Evolutionary conservation across 2,797 vertebrate species (phyloP).

Genomic region (Siniperca undulata): DNA sequence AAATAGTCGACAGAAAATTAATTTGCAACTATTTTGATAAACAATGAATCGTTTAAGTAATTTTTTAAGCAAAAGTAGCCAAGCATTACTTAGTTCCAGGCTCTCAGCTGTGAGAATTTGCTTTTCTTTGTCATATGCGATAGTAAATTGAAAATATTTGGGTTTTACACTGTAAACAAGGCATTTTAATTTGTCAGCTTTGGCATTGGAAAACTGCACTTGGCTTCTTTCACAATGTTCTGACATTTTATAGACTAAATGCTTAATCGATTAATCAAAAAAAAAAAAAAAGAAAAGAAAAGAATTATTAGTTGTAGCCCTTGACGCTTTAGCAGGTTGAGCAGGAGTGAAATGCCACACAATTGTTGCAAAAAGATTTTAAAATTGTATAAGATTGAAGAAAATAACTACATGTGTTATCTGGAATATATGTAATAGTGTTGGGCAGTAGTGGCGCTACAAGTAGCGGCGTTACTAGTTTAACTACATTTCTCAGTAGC

Average conservation of each 20-base stretch:
- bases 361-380: neutral
- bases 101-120: neutral
- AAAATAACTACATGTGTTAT: neutral
- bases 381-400: neutral
- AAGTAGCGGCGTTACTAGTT: no score
- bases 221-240: neutral
- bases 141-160: neutral
- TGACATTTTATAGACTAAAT: neutral
- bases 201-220: neutral
- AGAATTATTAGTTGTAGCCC: no score
- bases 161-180: neutral
- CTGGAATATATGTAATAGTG: constrained; percentile 7
- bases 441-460: no score
- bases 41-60: no score
- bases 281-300: no score
- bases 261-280: neutral
- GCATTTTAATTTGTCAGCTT: neutral
- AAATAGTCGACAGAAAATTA: neutral
- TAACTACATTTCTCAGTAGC: no score
- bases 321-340: neutral
- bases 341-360: neutral
- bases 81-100: neutral
- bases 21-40: no score
- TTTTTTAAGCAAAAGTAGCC: neutral
- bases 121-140: neutral